These are phyloP conservation scores for Oceanites oceanicus DNA, from an alignment of 2,113 vertebrate species.

Conservation along the genomic window DNA sequence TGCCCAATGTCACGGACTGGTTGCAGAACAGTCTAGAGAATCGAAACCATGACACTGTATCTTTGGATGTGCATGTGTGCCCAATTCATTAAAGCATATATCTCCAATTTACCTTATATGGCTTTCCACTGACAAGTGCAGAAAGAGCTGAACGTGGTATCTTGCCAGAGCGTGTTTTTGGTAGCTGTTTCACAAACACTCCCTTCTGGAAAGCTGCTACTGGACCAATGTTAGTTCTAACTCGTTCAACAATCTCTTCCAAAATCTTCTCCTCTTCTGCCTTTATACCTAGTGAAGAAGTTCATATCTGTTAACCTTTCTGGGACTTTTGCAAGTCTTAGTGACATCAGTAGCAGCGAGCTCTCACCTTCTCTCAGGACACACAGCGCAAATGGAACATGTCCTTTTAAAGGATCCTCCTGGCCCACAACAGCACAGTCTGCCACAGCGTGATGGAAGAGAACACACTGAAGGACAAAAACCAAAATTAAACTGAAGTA, in stretches of 20 bases:
- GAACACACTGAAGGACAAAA: constrained; percentile 76
- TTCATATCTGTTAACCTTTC: not conserved
- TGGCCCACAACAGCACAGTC: constrained; percentile 96
- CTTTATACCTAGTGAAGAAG: constrained; percentile 73
- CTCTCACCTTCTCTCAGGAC: constrained; percentile 87
- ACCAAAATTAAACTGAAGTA: not conserved
- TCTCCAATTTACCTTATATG: constrained; percentile 81
- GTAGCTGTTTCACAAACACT: constrained; percentile 84
- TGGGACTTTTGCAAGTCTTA: not conserved
- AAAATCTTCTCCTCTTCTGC: constrained; percentile 67
- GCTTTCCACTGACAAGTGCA: constrained; percentile 86
- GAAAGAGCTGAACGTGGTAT: constrained; percentile 89
- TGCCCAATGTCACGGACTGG: not conserved
- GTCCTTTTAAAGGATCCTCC: constrained; percentile 91
- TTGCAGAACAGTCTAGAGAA: not conserved
- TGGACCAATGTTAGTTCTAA: constrained; percentile 86
- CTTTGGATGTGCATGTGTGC: not conserved
- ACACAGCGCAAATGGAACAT: constrained; percentile 89
- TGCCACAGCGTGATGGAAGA: constrained; percentile 82
- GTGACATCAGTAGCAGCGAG: not conserved
- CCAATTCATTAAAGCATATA: not conserved
- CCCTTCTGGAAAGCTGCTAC: constrained; percentile 90
- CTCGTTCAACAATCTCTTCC: constrained; percentile 82
- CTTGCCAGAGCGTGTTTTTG: constrained; percentile 96
- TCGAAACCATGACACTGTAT: not conserved